Percentiles rank a stretch among this genome's conserved stretches.
These are phyloP conservation scores for Oreochromis aureus DNA, from an alignment of 2,113 vertebrate genomes.

Conservation along the genomic window DNA sequence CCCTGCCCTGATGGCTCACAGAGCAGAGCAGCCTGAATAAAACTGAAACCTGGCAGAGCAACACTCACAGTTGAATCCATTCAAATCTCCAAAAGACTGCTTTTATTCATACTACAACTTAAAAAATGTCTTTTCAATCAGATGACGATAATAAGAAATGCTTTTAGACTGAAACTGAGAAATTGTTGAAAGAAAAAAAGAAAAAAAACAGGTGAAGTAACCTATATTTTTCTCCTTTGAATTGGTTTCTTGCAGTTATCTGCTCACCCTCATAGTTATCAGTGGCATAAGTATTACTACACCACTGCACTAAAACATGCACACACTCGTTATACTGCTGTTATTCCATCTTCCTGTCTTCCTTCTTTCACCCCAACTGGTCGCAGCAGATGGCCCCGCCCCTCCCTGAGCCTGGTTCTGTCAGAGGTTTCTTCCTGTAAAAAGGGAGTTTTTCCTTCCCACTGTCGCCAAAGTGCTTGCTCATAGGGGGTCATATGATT, in stretches of 20 bases:
- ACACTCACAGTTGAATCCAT: neutral
- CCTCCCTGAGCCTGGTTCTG: neutral
- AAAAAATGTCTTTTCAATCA: neutral
- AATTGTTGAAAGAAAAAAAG: neutral
- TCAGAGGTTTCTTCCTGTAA: neutral
- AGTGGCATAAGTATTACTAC: neutral
- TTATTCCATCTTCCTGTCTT: neutral
- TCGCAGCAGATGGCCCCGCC: neutral
- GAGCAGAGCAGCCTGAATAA: neutral
- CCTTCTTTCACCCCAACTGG: neutral
- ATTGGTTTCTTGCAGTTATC: neutral
- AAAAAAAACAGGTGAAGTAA: neutral
- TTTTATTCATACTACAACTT: neutral
- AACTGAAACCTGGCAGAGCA: neutral
- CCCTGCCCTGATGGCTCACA: conserved; percentile 61
- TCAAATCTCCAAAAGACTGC: neutral
- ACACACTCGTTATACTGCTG: neutral
- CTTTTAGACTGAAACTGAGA: neutral
- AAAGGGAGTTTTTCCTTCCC: neutral
- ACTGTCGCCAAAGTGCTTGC: neutral
- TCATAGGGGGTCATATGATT: neutral
- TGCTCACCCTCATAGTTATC: neutral
- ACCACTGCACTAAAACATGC: neutral
- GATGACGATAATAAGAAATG: neutral
- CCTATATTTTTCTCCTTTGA: neutral